These are phyloP conservation scores for Microctenopoma steveboyesi DNA, from an alignment of 2,797 vertebrate species.

Conservation along the genomic window DNA sequence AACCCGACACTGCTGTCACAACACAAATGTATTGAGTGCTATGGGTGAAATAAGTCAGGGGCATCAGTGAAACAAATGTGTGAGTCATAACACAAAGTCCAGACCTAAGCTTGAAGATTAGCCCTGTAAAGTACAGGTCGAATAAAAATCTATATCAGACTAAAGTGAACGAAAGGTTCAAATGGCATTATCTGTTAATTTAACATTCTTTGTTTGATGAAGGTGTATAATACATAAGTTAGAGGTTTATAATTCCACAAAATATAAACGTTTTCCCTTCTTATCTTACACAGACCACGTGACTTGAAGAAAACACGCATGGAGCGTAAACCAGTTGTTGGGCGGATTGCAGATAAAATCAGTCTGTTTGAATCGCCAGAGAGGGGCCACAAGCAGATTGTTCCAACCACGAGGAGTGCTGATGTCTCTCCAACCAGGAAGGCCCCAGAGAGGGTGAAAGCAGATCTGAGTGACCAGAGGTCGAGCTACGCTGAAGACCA, in stretches of 20 bases:
- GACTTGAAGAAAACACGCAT: constrained; percentile 50
- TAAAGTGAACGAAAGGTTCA: background rate
- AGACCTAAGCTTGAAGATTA: constrained; percentile 1
- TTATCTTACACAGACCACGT: constrained; percentile 56
- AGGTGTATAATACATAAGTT: background rate
- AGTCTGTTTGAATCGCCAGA: constrained; percentile 87
- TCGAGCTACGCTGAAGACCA: constrained; percentile 59
- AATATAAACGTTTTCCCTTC: background rate
- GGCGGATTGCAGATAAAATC: constrained; percentile 90
- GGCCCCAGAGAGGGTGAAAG: constrained; percentile 80
- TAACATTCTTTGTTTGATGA: too few relatives aligned
- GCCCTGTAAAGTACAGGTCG: constrained; percentile 2
- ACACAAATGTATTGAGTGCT: constrained; percentile 21
- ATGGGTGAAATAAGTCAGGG: constrained; percentile 38
- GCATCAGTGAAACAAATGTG: constrained; percentile 4
- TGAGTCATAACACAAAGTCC: constrained; percentile 67
- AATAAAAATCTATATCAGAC: constrained; percentile 9
- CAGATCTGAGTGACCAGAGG: constrained; percentile 61
- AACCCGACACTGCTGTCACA: constrained; percentile 4
- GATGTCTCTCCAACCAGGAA: constrained; percentile 79
- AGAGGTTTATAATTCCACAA: background rate
- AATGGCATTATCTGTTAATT: background rate
- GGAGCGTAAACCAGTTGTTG: constrained; percentile 50
- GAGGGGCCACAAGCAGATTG: constrained; percentile 60
- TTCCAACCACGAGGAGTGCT: constrained; percentile 74